A percentile compares a stretch with the other conserved stretches of the same genome.
phyloP scores from a whole-genome alignment of 2,113 vertebrate species.

The Hypanus sabinus region DNA sequence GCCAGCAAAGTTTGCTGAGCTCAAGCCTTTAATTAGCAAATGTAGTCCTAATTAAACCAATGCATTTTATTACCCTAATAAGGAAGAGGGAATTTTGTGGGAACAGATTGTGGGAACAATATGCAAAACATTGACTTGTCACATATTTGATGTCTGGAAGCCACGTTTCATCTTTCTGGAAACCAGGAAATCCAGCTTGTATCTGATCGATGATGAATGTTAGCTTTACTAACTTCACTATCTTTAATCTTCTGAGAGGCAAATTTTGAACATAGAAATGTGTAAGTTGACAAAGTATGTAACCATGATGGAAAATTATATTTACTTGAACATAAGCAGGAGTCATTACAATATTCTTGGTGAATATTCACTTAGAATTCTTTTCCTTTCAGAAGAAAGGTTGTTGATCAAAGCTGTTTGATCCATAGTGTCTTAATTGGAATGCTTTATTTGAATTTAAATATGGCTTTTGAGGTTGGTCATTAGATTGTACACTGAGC shows the following conservation, averaged over 20 bases:
- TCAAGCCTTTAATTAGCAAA: background rate
- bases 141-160: background rate
- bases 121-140: background rate
- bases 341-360: background rate
- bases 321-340: too few species aligned
- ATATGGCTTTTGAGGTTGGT: too few species aligned
- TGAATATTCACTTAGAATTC: background rate
- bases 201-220: background rate
- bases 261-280: background rate
- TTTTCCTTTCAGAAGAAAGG: background rate
- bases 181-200: background rate
- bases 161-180: background rate
- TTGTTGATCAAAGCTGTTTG: background rate
- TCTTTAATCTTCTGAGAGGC: background rate
- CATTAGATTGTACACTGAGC: background rate
- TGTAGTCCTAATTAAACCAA: background rate
- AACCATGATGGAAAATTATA: background rate
- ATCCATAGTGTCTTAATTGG: background rate
- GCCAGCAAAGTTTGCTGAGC: background rate
- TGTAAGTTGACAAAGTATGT: background rate
- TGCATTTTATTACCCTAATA: background rate
- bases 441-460: background rate
- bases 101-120: background rate
- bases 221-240: background rate
- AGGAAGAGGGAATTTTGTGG: background rate